These are phyloP conservation scores for Neopipo cinnamomea DNA, from an alignment of 2,113 vertebrate species.

Conservation along the genomic window DNA sequence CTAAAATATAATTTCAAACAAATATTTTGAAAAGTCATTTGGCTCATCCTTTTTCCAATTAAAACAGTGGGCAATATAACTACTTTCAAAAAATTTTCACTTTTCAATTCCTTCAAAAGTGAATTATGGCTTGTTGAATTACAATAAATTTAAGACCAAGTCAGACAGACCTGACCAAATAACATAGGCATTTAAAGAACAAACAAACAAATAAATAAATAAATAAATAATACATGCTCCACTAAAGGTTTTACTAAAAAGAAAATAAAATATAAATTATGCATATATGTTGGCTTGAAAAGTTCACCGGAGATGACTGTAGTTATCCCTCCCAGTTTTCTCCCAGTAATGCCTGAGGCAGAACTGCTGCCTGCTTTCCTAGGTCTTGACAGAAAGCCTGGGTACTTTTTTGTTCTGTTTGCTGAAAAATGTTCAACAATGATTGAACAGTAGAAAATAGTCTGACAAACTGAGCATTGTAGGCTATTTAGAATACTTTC, in stretches of 20 bases:
- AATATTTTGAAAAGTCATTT: neutral
- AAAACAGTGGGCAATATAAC: neutral
- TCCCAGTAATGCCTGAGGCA: constrained; percentile 35
- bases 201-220: neutral
- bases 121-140: constrained; percentile 35
- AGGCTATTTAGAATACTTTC: neutral
- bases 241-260: neutral
- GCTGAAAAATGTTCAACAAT: neutral
- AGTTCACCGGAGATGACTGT: neutral
- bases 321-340: neutral
- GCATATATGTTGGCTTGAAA: constrained; percentile 2
- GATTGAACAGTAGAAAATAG: neutral
- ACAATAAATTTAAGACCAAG: neutral
- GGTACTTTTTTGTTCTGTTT: neutral
- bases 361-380: constrained; percentile 7
- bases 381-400: neutral
- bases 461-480: neutral
- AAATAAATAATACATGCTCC: neutral
- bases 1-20: neutral
- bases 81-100: neutral
- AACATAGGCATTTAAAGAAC: neutral
- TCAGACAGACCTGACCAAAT: neutral
- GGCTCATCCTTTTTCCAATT: neutral
- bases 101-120: constrained; percentile 36
- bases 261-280: constrained; percentile 51